These are phyloP conservation scores for Tigriopus japonicus DNA, from an alignment of 1,140 invertebrate species.

Conservation along the genomic window DNA sequence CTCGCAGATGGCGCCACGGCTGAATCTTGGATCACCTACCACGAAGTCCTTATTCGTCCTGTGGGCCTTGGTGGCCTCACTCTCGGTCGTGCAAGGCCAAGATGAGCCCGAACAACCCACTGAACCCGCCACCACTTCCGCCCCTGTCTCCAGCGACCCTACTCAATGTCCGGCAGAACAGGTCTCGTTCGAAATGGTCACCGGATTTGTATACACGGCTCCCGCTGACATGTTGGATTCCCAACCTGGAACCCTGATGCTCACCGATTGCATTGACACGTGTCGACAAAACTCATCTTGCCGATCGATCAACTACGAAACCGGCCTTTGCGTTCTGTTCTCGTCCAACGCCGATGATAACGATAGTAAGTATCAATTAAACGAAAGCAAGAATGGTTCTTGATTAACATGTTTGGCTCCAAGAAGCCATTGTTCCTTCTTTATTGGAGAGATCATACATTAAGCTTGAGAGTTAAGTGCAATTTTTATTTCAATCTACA, in stretches of 20 bases:
- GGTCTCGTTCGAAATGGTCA: conserved; percentile 31
- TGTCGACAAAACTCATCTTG: conserved; percentile 28
- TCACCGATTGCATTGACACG: conserved; percentile 74
- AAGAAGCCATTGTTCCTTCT: too few species aligned
- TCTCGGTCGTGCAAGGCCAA: too few species aligned
- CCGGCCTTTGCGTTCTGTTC: conserved; percentile 33
- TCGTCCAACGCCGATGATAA: conserved; percentile 25
- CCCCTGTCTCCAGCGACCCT: background rate
- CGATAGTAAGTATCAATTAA: conserved; percentile 23
- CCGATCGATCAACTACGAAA: conserved; percentile 33
- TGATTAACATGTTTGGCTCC: too few species aligned
- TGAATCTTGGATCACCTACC: too few species aligned
- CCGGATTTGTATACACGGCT: conserved; percentile 71
- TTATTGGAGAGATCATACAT: too few species aligned
- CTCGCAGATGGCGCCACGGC: too few species aligned
- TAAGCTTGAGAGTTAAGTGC: too few species aligned
- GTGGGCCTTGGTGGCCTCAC: too few species aligned
- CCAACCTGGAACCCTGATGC: conserved; percentile 73
- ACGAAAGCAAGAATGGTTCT: background rate
- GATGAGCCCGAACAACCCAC: too few species aligned
- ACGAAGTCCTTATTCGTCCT: too few species aligned
- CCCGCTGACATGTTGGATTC: conserved; percentile 68
- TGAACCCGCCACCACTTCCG: too few species aligned
- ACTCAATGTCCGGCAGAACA: conserved; percentile 16
- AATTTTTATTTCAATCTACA: too few species aligned